A percentile compares a stretch with the other conserved stretches of the same genome.
phyloP scores from a whole-genome alignment of 2,113 vertebrate species.

The Nannospalax galili region DNA sequence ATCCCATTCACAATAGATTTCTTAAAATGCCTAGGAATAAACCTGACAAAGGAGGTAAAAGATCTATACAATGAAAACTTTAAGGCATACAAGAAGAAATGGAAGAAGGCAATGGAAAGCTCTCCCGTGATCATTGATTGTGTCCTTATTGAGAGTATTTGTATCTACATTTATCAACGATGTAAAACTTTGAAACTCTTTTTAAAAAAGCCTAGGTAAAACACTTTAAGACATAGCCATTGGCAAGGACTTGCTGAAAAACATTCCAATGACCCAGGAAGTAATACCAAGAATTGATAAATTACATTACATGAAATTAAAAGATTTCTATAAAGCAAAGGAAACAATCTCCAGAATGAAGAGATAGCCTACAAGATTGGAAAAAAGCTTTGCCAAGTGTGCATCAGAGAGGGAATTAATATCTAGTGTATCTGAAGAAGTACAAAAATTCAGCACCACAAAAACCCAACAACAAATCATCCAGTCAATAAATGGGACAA shows the following conservation, averaged over 20 bases:
- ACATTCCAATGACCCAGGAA: not conserved
- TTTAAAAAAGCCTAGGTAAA: not conserved
- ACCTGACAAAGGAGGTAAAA: not conserved
- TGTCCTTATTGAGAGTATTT: too few relatives aligned
- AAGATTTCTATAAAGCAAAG: not conserved
- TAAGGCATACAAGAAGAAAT: not conserved
- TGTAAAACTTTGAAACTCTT: not conserved
- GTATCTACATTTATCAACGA: too few relatives aligned
- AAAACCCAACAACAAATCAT: not conserved
- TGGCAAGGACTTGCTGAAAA: not conserved
- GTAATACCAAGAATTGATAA: not conserved
- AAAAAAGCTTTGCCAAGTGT: not conserved
- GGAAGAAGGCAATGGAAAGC: not conserved
- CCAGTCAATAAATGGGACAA: not conserved
- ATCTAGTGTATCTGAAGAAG: not conserved
- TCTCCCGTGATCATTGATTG: not conserved
- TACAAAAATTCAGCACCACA: not conserved
- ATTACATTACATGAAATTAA: not conserved
- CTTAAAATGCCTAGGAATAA: not conserved
- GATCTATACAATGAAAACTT: not conserved
- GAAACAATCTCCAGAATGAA: not conserved
- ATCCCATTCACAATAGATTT: not conserved
- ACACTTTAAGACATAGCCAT: not conserved
- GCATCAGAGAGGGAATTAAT: not conserved
- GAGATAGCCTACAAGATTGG: not conserved